Conservation (phyloP, 2,797 vertebrate species). For the Oryzias sinensis region DNA sequence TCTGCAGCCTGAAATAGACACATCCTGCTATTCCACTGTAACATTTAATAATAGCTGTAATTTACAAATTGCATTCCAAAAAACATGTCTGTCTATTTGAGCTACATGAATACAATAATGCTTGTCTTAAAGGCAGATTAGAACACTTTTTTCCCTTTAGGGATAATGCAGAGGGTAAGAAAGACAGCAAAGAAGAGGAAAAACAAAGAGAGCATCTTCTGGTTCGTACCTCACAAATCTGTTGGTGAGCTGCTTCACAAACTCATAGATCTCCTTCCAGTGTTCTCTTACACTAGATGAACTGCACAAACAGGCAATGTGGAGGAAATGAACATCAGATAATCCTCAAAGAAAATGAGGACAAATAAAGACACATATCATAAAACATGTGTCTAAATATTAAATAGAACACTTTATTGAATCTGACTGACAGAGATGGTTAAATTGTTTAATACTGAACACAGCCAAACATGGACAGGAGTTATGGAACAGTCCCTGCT, state of each 20-base stretch:
- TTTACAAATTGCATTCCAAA: constrained; percentile 19
- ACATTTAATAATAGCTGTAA: constrained; percentile 2
- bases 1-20: constrained; percentile 44
- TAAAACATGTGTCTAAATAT: too few species aligned
- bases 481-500: constrained; percentile 14
- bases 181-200: too few species aligned
- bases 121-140: not conserved
- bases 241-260: constrained; percentile 89
- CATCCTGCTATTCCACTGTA: constrained; percentile 46
- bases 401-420: too few species aligned
- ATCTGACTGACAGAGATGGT: not conserved
- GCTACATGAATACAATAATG: too few species aligned
- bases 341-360: not conserved
- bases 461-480: constrained; percentile 72
- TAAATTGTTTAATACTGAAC: constrained; percentile 45
- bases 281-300: constrained; percentile 89
- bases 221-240: constrained; percentile 88
- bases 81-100: constrained; percentile 6
- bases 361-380: not conserved
- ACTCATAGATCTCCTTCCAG: constrained; percentile 91
- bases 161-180: not conserved
- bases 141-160: too few species aligned
- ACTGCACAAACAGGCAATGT: constrained; percentile 62
- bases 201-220: not conserved
- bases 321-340: not conserved